Evolutionary conservation across 2,797 vertebrate genomes (phyloP).

Genomic region (Taenioides sp.): DNA sequence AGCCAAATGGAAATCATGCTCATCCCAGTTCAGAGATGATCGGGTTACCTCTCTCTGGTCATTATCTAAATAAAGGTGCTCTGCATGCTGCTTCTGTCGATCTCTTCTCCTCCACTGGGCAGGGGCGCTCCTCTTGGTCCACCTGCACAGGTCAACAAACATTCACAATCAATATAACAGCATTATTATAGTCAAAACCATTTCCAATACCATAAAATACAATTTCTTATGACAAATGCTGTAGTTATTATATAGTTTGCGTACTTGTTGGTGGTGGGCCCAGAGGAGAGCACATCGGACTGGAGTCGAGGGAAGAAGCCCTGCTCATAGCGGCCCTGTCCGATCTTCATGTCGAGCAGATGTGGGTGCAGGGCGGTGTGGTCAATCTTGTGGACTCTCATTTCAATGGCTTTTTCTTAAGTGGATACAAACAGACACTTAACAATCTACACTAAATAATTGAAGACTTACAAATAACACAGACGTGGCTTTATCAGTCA

Average conservation of each 20-base stretch:
- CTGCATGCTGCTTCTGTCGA: constrained; percentile 94
- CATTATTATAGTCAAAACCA: not conserved
- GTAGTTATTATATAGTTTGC: constrained; percentile 24
- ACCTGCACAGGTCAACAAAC: constrained; percentile 71
- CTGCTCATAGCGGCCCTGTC: constrained; percentile 95
- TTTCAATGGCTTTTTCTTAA: constrained; percentile 93
- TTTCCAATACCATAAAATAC: too few species aligned
- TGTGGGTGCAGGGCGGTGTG: constrained; percentile 97
- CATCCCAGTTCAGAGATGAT: constrained; percentile 13
- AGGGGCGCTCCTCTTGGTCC: constrained; percentile 97
- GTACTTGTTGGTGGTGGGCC: constrained; percentile 97
- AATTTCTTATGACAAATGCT: not conserved
- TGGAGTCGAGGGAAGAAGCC: constrained; percentile 97
- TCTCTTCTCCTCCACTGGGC: constrained; percentile 96
- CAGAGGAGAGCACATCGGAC: constrained; percentile 92
- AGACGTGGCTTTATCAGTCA: not conserved
- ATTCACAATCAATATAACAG: not conserved
- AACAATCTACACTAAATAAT: not conserved
- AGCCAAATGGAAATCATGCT: constrained; percentile 43
- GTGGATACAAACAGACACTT: constrained; percentile 3
- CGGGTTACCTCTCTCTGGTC: constrained; percentile 94
- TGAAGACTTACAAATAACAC: not conserved
- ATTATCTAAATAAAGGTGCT: constrained; percentile 95
- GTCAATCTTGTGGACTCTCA: constrained; percentile 94
- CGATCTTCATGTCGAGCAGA: constrained; percentile 98